phyloP scores from a whole-genome alignment of 2,797 vertebrate species.

The Synanceia verrucosa region DNA sequence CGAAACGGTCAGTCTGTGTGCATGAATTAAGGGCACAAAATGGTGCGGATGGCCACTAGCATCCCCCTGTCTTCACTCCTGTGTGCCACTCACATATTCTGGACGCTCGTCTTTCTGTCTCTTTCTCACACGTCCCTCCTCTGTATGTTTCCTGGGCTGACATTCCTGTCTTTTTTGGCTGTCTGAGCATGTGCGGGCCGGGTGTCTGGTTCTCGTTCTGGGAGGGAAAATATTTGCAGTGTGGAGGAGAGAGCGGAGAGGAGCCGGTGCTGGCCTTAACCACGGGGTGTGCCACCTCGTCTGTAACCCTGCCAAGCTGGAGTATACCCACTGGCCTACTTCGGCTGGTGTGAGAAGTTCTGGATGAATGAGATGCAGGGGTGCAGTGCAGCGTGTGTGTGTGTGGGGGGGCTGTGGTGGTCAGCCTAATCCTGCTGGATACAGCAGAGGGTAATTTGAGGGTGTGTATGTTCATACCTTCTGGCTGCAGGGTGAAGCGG shows the following conservation, averaged over 20 bases:
- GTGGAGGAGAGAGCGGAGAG: slow-evolving; percentile 47
- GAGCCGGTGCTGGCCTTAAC: slow-evolving; percentile 57
- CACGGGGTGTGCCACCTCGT: slow-evolving; percentile 73
- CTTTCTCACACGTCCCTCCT: slow-evolving; percentile 30
- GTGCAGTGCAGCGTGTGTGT: slow-evolving; percentile 38
- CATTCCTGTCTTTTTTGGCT: slow-evolving; percentile 64
- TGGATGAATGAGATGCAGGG: slow-evolving; percentile 62
- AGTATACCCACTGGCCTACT: slow-evolving; percentile 71
- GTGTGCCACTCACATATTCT: background rate
- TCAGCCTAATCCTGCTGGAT: slow-evolving; percentile 69
- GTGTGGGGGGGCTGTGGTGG: slow-evolving; percentile 55
- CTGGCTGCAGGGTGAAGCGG: slow-evolving; percentile 69
- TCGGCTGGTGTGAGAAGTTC: slow-evolving; percentile 72
- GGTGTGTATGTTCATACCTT: slow-evolving; percentile 79
- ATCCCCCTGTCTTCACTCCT: background rate
- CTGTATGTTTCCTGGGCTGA: slow-evolving; percentile 36
- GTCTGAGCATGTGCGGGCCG: slow-evolving; percentile 61
- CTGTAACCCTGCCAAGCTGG: slow-evolving; percentile 58
- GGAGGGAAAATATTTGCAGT: slow-evolving; percentile 75
- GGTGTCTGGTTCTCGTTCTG: slow-evolving; percentile 74
- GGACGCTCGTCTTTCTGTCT: slow-evolving; percentile 27
- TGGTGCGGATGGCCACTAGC: background rate
- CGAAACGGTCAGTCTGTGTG: background rate
- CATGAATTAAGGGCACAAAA: background rate
- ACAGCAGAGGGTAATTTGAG: slow-evolving; percentile 77